These are phyloP conservation scores for Chrysopa pallens DNA, from an alignment of 1,140 invertebrate genomes.

Conservation along the genomic window DNA sequence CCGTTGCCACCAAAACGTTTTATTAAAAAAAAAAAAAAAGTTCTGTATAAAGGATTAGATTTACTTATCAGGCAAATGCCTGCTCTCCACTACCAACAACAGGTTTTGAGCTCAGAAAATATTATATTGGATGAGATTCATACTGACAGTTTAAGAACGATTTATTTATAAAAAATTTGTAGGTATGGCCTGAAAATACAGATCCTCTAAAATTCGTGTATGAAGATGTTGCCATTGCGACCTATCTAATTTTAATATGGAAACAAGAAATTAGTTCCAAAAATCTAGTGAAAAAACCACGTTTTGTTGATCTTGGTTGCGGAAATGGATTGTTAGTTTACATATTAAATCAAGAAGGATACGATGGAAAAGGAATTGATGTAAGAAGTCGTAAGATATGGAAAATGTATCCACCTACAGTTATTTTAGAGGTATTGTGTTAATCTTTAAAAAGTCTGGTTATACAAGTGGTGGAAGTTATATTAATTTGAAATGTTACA, in stretches of 20 bases:
- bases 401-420: constrained; percentile 48
- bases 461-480: constrained; percentile 4
- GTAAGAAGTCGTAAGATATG: constrained; percentile 79
- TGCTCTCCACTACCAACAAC: too few species aligned
- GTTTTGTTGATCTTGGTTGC: constrained; percentile 89
- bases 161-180: constrained; percentile 12
- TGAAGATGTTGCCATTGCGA: constrained; percentile 90
- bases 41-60: too few species aligned
- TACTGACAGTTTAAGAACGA: too few species aligned
- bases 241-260: constrained; percentile 77
- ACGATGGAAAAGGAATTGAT: constrained; percentile 78
- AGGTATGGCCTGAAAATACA: constrained; percentile 78
- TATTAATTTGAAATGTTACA: too few species aligned
- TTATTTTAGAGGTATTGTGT: constrained; percentile 22
- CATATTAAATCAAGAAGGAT: constrained; percentile 69
- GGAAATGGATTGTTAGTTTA: constrained; percentile 91
- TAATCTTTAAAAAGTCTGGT: constrained; percentile 7
- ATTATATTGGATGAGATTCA: too few species aligned
- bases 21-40: too few species aligned
- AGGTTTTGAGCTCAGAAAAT: too few species aligned
- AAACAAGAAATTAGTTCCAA: constrained; percentile 27
- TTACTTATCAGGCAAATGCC: too few species aligned
- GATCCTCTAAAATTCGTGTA: constrained; percentile 90
- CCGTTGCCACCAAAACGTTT: too few species aligned
- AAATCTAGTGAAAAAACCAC: constrained; percentile 27